Evolutionary conservation across 2,797 vertebrate genomes (phyloP), one percentile per base, ranked within the genome.

Genomic region (Lagodon rhomboides): DNA sequence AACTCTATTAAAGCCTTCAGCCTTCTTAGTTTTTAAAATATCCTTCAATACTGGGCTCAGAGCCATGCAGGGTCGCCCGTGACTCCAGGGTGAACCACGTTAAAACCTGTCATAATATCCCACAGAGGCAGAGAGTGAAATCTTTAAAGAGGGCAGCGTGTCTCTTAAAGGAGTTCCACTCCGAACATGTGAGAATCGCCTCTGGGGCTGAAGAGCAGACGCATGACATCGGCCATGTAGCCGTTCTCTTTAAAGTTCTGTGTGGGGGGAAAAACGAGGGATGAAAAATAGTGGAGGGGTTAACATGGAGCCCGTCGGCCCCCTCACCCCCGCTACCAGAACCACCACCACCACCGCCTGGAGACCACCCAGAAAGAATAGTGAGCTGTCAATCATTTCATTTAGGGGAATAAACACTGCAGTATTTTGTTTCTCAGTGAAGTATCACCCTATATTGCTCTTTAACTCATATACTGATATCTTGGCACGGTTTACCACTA

Each of bases 291-390:
- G 83, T 81, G 72, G 68, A 61, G 80, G 81, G 88, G 85, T 82
- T 78, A 84, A 86, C 56, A 56, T 67, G 62, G 83, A 85, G 79
- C 70, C 82, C 88, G 87, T 88, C 79, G 82, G 51, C 69, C 81
- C 73, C 67, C 66, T 27, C 60, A 58, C 60, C 72, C 23, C 43
- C 25, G 11, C 63, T 49, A 7, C 79, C 34, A 5, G 34, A 71
- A 67, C 60, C 23, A 27, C 60, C 44, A 3, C 30, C 47, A 16
- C 63, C 64, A 70, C 68, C 30, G 62, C 69, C 59, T 44, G 3
- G 62, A 82, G 94, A 95, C 94, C 95, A 95, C 93, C 94, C 93
- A 94, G 85, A 79, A 47, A 75, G 82, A 87, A 65, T 4, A 83
- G 80, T 63, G 75, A 80, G 84, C 89, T 92, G 94, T 91, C 93